Conservation (phyloP, 92 coral and sea anemone genomes). For the Virgularia gustaviana region DNA sequence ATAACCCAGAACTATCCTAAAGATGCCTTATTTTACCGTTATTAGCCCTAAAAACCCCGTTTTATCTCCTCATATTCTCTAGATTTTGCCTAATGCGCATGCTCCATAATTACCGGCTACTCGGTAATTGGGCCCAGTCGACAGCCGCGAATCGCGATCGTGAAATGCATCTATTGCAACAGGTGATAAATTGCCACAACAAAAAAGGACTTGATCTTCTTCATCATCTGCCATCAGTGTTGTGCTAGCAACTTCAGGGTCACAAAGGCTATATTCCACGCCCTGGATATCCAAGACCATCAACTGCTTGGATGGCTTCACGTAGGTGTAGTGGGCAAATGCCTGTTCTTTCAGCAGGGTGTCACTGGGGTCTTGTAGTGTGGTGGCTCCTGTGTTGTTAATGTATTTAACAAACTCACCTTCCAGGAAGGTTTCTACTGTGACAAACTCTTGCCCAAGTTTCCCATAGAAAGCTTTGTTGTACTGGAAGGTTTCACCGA, state of each 20-base stretch:
- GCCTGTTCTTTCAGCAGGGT: slow-evolving; percentile 24
- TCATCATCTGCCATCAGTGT: slow-evolving; percentile 13
- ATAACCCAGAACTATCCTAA: no score
- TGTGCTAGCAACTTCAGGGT: slow-evolving; percentile 38
- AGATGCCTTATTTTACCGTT: no score
- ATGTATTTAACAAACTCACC: slow-evolving; percentile 55
- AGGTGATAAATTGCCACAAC: slow-evolving; percentile 54
- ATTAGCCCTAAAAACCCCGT: no score
- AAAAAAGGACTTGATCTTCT: slow-evolving; percentile 19
- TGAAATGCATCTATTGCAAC: slow-evolving; percentile 44
- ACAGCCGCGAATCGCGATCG: no score
- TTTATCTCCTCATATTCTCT: no score
- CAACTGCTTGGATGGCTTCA: slow-evolving; percentile 31
- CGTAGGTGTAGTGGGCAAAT: slow-evolving; percentile 36
- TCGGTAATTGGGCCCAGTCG: no score
- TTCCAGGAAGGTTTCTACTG: slow-evolving; percentile 51
- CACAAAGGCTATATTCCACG: slow-evolving; percentile 16
- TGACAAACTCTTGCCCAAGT: slow-evolving; percentile 50
- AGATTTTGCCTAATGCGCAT: no score
- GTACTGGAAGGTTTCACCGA: slow-evolving; percentile 33
- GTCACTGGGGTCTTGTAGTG: slow-evolving; percentile 21
- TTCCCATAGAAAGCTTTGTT: slow-evolving; percentile 60
- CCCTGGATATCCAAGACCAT: slow-evolving; percentile 45
- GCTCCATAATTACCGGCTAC: no score
- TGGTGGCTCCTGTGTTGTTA: slow-evolving; percentile 58